Conservation (phyloP, 2,797 vertebrate genomes). For the Otus scops region DNA sequence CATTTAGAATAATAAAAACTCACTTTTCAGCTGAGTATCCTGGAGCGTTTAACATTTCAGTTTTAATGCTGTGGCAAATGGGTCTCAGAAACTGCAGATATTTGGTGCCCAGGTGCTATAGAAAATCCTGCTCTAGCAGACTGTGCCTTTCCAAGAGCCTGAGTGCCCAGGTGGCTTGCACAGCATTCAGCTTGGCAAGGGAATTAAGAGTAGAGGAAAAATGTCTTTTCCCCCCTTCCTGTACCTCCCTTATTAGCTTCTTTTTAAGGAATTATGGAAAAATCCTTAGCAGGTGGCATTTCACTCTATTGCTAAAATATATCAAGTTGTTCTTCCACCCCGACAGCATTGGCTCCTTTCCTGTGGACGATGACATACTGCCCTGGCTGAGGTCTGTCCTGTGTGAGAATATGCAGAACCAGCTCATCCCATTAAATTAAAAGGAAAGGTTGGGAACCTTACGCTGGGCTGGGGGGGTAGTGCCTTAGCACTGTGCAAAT, state of each 20-base stretch:
- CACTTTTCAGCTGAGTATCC: background rate
- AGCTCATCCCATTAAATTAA: background rate
- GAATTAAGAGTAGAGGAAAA: background rate
- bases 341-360: background rate
- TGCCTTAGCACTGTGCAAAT: background rate
- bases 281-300: background rate
- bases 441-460: background rate
- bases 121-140: background rate
- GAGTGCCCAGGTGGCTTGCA: background rate
- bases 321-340: background rate
- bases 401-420: background rate
- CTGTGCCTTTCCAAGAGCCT: background rate
- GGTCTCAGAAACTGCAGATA: background rate
- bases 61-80: background rate
- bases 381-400: background rate
- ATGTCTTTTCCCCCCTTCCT: background rate
- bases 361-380: background rate
- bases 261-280: background rate
- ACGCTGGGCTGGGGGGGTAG: fast-evolving
- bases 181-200: background rate
- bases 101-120: background rate
- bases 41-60: background rate
- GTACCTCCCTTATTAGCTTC: background rate
- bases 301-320: background rate
- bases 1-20: background rate